Conservation (phyloP, 2,113 vertebrate species). For the Notiomystis cincta region DNA sequence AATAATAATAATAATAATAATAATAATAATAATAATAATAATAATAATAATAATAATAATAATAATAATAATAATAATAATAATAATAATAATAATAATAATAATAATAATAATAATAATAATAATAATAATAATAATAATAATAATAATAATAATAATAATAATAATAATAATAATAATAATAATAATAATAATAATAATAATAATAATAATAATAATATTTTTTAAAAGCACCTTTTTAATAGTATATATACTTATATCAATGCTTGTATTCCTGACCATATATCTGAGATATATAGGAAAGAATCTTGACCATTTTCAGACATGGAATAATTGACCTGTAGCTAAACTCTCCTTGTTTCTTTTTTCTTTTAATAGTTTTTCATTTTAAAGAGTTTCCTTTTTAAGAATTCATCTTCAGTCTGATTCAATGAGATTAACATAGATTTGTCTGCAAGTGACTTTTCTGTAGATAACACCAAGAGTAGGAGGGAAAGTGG, state of each 20-base stretch:
- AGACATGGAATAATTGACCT: background rate
- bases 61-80: too few relatives aligned
- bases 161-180: too few relatives aligned
- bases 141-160: too few relatives aligned
- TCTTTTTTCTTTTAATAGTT: background rate
- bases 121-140: too few relatives aligned
- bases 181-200: too few relatives aligned
- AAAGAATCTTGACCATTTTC: background rate
- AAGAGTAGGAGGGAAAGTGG: background rate
- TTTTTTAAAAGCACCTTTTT: background rate
- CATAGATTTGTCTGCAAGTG: background rate
- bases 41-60: too few relatives aligned
- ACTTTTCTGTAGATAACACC: background rate
- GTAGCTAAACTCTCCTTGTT: background rate
- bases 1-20: too few relatives aligned
- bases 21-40: too few relatives aligned
- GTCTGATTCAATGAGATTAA: background rate
- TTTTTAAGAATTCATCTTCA: background rate
- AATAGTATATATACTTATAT: background rate
- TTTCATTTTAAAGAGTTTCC: background rate
- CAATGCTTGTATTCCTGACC: background rate
- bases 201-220: too few relatives aligned
- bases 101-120: too few relatives aligned
- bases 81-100: too few relatives aligned
- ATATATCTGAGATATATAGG: background rate